These are phyloP conservation scores for Abrostola tripartita DNA, from an alignment of 2,888 invertebrate genomes.

Conservation along the genomic window DNA sequence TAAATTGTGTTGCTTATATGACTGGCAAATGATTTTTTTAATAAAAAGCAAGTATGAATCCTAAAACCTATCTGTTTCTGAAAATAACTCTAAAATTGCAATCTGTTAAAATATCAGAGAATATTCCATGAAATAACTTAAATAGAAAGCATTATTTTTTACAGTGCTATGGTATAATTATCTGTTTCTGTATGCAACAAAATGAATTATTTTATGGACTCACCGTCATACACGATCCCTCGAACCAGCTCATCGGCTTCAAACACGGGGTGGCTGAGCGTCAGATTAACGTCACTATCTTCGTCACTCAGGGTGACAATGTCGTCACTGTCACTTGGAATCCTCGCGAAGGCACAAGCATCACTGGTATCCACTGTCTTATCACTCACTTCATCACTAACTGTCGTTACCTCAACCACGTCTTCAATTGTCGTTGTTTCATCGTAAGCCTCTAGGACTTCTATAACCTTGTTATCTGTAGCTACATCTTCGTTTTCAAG, in stretches of 20 bases:
- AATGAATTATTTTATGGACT: conserved; percentile 56
- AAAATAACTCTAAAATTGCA: neutral
- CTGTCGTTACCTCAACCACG: conserved; percentile 73
- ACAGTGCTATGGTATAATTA: no score
- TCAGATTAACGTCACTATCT: conserved; percentile 84
- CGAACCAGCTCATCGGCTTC: conserved; percentile 84
- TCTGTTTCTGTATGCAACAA: no score
- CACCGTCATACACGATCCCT: conserved; percentile 88
- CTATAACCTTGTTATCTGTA: conserved; percentile 50
- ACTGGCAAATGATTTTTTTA: no score
- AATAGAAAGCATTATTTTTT: no score
- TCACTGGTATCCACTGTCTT: conserved; percentile 66
- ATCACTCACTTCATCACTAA: conserved; percentile 62
- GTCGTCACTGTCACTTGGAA: conserved; percentile 80
- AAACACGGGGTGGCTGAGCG: conserved; percentile 85
- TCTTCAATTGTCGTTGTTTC: conserved; percentile 64
- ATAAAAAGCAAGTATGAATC: no score
- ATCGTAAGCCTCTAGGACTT: conserved; percentile 53
- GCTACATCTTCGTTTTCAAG: conserved; percentile 37
- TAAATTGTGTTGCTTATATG: neutral
- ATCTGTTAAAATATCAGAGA: neutral
- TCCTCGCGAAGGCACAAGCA: conserved; percentile 81
- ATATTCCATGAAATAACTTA: no score
- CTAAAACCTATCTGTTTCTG: neutral
- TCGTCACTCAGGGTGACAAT: conserved; percentile 78